phyloP scores from a whole-genome alignment of 2,888 invertebrate species.

The Pemphredon lugubris region DNA sequence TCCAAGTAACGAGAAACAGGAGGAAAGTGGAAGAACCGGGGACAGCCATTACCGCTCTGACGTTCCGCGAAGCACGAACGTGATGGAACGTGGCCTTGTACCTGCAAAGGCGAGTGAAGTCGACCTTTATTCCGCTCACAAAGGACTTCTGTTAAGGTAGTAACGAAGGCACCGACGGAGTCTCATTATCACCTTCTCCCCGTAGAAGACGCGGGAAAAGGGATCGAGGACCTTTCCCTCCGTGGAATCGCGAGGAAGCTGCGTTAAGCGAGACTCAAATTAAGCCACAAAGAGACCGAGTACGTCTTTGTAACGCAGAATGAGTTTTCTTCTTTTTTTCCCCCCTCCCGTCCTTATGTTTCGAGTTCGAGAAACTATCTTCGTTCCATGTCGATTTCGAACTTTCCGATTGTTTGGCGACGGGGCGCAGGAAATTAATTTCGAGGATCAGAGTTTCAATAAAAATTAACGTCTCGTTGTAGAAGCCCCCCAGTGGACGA shows the following conservation, averaged over 20 bases:
- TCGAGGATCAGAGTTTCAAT: too few relatives aligned
- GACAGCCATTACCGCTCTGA: slow-evolving; percentile 21
- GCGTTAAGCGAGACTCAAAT: slow-evolving; percentile 39
- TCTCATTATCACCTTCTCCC: slow-evolving; percentile 40
- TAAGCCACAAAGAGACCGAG: slow-evolving; percentile 7
- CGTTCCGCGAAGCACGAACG: slow-evolving; percentile 20
- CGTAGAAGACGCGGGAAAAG: slow-evolving; percentile 10
- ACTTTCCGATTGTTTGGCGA: neutral
- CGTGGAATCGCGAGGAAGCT: slow-evolving; percentile 12
- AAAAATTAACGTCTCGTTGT: too few relatives aligned
- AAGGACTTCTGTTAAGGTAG: slow-evolving; percentile 45
- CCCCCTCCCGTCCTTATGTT: neutral
- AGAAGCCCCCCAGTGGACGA: too few relatives aligned
- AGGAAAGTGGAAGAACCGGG: neutral
- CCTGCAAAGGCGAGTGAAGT: slow-evolving; percentile 22
- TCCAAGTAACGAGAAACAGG: slow-evolving; percentile 16
- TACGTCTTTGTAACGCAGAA: neutral
- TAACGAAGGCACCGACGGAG: slow-evolving; percentile 51
- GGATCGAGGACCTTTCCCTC: slow-evolving; percentile 31
- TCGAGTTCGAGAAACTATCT: too few relatives aligned
- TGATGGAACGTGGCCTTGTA: slow-evolving; percentile 26
- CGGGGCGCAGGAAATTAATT: too few relatives aligned
- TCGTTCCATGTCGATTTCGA: too few relatives aligned
- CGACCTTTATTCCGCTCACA: slow-evolving; percentile 55
- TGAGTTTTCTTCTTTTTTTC: too few relatives aligned